Base-by-base conservation (phyloP, 2,113 vertebrate genomes). In the Thalassoma bifasciatum region DNA sequence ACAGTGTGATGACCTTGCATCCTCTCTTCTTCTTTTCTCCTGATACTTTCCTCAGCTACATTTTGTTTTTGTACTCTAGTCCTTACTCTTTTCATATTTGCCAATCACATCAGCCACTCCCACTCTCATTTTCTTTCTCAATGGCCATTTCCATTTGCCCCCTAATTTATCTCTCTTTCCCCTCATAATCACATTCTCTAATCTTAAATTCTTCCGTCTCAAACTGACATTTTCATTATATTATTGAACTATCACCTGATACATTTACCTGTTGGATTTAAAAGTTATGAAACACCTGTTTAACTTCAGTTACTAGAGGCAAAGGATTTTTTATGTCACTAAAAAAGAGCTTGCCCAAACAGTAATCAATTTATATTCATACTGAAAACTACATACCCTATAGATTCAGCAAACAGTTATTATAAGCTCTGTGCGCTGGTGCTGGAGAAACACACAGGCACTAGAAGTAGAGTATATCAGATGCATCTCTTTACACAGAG, bases 91-190 rank as follows among this genome's bases (percentile, higher is more conserved):
- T 70, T n/a, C n/a, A 12, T 4, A 63, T 46, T 53, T 56, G 4
- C 23, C 37, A 52, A 63, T 84, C 49, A 59, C 44, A 23, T 22
- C 54, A 73, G 62, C 74, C 75, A 26, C 47, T 72, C 61, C 61
- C 59, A 9, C 40, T 72, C 13, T 22, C 58, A 59, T 72, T 22
- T 30, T 64, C 49, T 10, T 37, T 10, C 47, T 37, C 37, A 65
- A 59, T 58, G 54, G 40, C 21, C 54, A 42, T 24, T 21, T 30
- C 40, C 50, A 49, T 50, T 57, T 26, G 40, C 24, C 1, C 21
- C 30, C 42, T 36, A 0, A 16, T 13, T 10, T 54, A 40, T 62
- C 56, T 51, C 4, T 53, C 49, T 51, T 61, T 42, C 54, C 52
- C 51, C 23, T 38, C n/a, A 17, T 53, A 47, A 40, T 51, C 44